Percentiles rank a stretch among this genome's conserved stretches.
These are phyloP conservation scores for Pelochelys cantorii DNA, from an alignment of 2,797 vertebrate genomes.

Conservation along the genomic window DNA sequence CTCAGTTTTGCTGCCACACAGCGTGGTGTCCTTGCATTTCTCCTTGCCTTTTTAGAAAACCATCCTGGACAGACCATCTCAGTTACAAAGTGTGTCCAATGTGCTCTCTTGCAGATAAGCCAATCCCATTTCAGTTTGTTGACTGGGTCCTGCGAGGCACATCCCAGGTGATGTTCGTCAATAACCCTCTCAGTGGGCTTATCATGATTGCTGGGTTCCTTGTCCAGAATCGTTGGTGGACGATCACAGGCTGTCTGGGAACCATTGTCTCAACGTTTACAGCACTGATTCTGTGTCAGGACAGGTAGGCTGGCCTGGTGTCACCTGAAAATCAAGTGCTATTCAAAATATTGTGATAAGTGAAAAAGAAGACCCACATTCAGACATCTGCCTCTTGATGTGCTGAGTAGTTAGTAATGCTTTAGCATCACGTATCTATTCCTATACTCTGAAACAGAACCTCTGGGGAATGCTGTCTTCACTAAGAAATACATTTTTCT, in stretches of 20 bases:
- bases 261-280: slow-evolving; percentile 90
- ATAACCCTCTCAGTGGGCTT: slow-evolving; percentile 93
- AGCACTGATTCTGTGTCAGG: slow-evolving; percentile 91
- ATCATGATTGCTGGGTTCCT: slow-evolving; percentile 91
- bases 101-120: slow-evolving; percentile 85
- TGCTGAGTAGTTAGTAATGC: neutral
- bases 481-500: neutral
- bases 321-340: neutral
- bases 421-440: neutral
- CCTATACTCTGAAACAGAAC: neutral
- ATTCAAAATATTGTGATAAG: rapidly evolving
- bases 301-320: slow-evolving; percentile 81
- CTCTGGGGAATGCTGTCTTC: neutral
- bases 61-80: neutral
- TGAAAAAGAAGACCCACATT: rapidly evolving
- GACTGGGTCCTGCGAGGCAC: slow-evolving; percentile 94
- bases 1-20: neutral
- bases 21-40: neutral
- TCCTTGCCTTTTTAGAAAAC: neutral
- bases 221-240: slow-evolving; percentile 95
- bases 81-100: neutral
- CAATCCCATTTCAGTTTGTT: slow-evolving; percentile 86
- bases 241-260: slow-evolving; percentile 90
- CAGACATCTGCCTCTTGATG: neutral
- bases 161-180: slow-evolving; percentile 96